phyloP scores from a whole-genome alignment of 2,797 vertebrate genomes.

The Miichthys miiuy region DNA sequence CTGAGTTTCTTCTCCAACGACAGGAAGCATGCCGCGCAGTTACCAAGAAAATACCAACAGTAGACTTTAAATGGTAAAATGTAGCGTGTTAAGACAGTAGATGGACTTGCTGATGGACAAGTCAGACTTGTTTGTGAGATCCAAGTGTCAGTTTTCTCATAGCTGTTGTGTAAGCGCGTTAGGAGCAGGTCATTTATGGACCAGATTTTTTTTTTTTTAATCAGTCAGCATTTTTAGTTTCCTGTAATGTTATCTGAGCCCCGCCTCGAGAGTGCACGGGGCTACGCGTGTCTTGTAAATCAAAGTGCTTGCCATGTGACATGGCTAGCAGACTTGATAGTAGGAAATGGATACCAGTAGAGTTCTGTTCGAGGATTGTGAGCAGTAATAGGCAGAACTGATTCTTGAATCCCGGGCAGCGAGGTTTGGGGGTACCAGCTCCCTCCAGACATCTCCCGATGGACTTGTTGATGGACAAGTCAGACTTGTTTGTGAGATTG shows the following conservation, averaged over 20 bases:
- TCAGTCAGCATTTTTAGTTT: slow-evolving; percentile 15
- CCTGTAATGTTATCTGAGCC: slow-evolving; percentile 25
- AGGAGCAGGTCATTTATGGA: background rate
- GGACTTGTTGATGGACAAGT: slow-evolving; percentile 51
- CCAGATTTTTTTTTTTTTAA: slow-evolving; percentile 6
- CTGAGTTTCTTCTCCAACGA: background rate
- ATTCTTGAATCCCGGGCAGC: background rate
- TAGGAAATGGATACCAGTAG: slow-evolving; percentile 26
- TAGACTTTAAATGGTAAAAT: no score
- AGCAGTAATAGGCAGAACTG: background rate
- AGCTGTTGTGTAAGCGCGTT: background rate
- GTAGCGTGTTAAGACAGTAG: no score
- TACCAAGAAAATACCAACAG: background rate
- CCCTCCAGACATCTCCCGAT: slow-evolving; percentile 20
- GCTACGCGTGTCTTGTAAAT: slow-evolving; percentile 28
- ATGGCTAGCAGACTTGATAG: background rate
- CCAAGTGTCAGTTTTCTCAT: slow-evolving; percentile 37
- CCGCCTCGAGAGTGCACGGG: background rate
- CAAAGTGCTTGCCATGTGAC: slow-evolving; percentile 36
- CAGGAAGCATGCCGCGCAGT: background rate
- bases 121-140: slow-evolving; percentile 49
- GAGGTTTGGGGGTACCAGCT: slow-evolving; percentile 15
- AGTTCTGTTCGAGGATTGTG: slow-evolving; percentile 11
- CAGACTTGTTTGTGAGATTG: slow-evolving; percentile 46
- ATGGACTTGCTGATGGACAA: slow-evolving; percentile 48